Evolutionary conservation across 2,888 invertebrate genomes (phyloP).

Genomic region (Mesorhabditis sp.): DNA sequence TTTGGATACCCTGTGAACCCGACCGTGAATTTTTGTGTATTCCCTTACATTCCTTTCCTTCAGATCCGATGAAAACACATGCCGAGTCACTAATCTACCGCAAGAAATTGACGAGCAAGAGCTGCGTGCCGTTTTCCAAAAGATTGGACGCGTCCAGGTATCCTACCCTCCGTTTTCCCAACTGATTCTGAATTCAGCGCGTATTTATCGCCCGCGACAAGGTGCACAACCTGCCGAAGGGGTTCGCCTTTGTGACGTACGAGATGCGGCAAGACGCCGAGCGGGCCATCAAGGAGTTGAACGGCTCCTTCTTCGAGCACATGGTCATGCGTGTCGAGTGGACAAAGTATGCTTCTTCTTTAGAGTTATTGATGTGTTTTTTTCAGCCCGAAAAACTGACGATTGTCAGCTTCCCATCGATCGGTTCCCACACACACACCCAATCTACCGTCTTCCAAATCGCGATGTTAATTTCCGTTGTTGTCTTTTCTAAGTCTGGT

Average conservation of each 20-base stretch:
- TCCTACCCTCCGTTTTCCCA: not conserved
- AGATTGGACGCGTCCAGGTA: constrained; percentile 70
- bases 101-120: constrained; percentile 88
- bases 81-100: constrained; percentile 92
- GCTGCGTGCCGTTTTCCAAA: constrained; percentile 88
- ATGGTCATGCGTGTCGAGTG: constrained; percentile 81
- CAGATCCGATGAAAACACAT: constrained; percentile 69
- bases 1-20: constrained; percentile 8
- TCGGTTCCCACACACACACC: too few species aligned
- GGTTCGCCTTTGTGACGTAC: constrained; percentile 97
- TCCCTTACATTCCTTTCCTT: constrained; percentile 6
- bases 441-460: too few species aligned
- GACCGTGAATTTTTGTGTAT: not conserved
- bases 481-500: too few species aligned
- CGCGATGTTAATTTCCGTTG: too few species aligned
- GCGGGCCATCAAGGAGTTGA: constrained; percentile 75
- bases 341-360: constrained; percentile 33
- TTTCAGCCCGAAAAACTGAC: constrained; percentile 1
- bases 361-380: not conserved
- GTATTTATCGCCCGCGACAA: constrained; percentile 90
- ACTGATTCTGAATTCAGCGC: constrained; percentile 66
- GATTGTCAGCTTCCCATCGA: too few species aligned
- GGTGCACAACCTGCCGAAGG: constrained; percentile 66
- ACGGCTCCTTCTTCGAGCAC: constrained; percentile 69
- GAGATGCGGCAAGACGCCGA: constrained; percentile 68